Conservation (phyloP, 2,113 vertebrate species). For the Chloebia gouldiae region DNA sequence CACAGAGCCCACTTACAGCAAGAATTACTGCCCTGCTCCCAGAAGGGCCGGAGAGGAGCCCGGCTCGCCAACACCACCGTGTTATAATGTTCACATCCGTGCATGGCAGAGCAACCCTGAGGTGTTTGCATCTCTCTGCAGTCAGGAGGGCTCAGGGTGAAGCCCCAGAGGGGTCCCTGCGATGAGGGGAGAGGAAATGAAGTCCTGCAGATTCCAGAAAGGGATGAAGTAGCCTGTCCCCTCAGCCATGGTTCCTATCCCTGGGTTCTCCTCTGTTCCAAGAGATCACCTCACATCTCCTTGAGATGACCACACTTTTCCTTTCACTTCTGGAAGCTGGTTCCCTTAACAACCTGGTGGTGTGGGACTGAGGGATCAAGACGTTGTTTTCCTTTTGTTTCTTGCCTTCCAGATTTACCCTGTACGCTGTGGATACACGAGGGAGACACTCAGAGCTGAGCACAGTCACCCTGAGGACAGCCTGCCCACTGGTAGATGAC, state of each 20-base stretch:
- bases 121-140: background rate
- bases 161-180: background rate
- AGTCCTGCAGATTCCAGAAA: fast-evolving
- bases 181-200: fast-evolving
- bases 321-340: background rate
- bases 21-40: background rate
- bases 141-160: background rate
- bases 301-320: background rate
- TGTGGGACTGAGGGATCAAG: background rate
- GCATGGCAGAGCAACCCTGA: background rate
- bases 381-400: background rate
- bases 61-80: fast-evolving
- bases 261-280: background rate
- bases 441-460: slow-evolving; percentile 91
- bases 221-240: background rate
- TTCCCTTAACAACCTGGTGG: background rate
- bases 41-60: background rate
- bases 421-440: slow-evolving; percentile 91
- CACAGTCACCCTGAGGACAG: slow-evolving; percentile 89
- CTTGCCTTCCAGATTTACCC: slow-evolving; percentile 83
- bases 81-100: fast-evolving
- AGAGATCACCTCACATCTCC: background rate
- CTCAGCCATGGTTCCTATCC: background rate
- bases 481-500: slow-evolving; percentile 94
- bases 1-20: background rate